Evolutionary conservation across 2,113 vertebrate species (phyloP).

Genomic region (Stegastes partitus): DNA sequence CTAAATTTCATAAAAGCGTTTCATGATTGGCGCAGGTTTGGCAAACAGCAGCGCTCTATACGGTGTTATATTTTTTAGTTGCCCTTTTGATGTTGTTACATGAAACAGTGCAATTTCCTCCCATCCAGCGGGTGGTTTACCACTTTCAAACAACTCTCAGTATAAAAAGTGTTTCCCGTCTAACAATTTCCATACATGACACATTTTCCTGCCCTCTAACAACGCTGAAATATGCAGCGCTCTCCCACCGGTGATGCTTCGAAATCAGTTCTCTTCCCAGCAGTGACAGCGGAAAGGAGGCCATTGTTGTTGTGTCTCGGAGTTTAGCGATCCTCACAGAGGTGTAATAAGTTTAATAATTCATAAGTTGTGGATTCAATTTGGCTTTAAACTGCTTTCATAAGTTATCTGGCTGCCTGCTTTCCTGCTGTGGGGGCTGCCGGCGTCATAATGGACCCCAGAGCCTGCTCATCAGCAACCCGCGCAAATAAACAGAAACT

Average conservation of each 20-base stretch:
- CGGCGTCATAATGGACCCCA: conserved; percentile 46
- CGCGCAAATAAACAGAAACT: conserved; percentile 6
- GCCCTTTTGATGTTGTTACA: background rate
- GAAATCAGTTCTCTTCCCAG: conserved; percentile 40
- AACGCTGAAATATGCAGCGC: conserved; percentile 30
- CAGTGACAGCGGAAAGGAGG: conserved; percentile 48
- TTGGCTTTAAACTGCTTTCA: conserved; percentile 60
- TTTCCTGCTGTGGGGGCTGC: conserved; percentile 44
- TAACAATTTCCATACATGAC: conserved; percentile 17
- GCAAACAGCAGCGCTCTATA: too few relatives aligned
- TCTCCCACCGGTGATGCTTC: conserved; percentile 26
- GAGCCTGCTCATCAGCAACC: conserved; percentile 46
- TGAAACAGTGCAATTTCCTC: background rate
- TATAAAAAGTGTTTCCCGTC: background rate
- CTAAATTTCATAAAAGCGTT: too few relatives aligned
- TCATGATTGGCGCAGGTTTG: too few relatives aligned
- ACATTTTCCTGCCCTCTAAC: conserved; percentile 35
- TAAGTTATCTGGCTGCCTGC: conserved; percentile 55
- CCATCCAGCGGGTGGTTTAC: background rate
- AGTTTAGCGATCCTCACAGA: conserved; percentile 55
- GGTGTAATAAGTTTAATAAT: conserved; percentile 69
- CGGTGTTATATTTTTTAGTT: too few relatives aligned
- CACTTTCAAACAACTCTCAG: background rate
- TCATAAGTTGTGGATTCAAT: conserved; percentile 53
- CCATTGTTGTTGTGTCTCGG: conserved; percentile 55